These are phyloP conservation scores for Dicycla oo DNA, from an alignment of 2,888 invertebrate species.

Conservation along the genomic window DNA sequence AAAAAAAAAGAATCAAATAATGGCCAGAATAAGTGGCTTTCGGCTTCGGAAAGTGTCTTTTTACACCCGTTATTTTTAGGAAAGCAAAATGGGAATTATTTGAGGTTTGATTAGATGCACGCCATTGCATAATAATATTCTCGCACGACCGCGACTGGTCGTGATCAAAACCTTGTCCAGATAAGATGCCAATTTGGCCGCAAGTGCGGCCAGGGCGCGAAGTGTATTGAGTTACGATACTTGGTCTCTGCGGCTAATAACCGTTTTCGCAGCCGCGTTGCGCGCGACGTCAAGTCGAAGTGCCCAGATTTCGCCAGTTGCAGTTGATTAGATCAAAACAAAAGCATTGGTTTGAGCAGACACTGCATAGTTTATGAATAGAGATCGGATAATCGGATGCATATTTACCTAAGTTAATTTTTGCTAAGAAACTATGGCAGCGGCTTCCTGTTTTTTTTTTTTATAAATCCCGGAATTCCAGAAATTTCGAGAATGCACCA, in stretches of 20 bases:
- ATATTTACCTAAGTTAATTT: too few species aligned
- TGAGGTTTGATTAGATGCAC: not conserved
- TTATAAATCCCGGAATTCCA: too few species aligned
- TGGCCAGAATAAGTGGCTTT: too few species aligned
- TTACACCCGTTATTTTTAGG: too few species aligned
- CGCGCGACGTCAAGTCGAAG: constrained; percentile 4
- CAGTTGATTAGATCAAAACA: constrained; percentile 19
- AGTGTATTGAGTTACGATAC: not conserved
- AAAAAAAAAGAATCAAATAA: too few species aligned
- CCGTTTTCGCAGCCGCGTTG: not conserved
- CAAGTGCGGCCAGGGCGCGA: not conserved
- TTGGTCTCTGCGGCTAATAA: not conserved
- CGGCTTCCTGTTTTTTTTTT: too few species aligned
- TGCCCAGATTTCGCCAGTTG: constrained; percentile 14
- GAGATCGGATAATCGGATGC: too few species aligned
- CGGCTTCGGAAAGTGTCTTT: too few species aligned
- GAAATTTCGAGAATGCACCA: too few species aligned
- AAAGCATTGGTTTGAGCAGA: constrained; percentile 33
- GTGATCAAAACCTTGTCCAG: not conserved
- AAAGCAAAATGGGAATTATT: not conserved
- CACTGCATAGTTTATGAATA: constrained; percentile 21
- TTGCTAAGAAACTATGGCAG: too few species aligned
- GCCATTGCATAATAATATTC: not conserved
- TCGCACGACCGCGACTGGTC: not conserved
- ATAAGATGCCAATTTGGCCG: not conserved